Base-by-base conservation (phyloP, 2,888 invertebrate species). In the Cremastobaeus sp. region DNA sequence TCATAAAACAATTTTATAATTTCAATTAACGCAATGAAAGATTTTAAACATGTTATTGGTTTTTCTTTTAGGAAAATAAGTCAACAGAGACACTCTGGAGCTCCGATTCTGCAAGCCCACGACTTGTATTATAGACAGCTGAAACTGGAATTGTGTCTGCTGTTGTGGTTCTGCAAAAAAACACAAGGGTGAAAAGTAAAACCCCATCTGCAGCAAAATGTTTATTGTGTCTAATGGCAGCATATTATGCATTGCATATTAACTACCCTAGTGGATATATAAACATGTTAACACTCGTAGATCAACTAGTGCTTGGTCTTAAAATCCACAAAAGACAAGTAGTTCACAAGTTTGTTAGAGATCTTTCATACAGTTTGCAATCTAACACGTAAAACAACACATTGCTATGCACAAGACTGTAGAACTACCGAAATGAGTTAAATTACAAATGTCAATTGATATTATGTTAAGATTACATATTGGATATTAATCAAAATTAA, bases 241-340 rank as follows among this genome's bases (percentile, higher is more conserved):
- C 55, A n/a, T 55, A 55, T 55, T 55, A 43, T 32, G 41, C 14
- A 6, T 55, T 30, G 32, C 41, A 55, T 8, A 21, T 55, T 11
- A 9, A 1, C 1, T 55, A 55, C 15, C 55, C 43, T 8, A 30
- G 12, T 3, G 55, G 45, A 34, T 45, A 57, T 11, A 20, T 15
- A 14, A 21, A n/a, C 6, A 45, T 21, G 0, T 25, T 57, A 5
- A 57, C 21, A 1, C 34, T 25, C 8, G 17, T 43, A 0, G 39
- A 43, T 17, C 43, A 55, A 43, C 20, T 32, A 18, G 15, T 54
- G 17, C 1, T 17, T 30, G 50, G 66, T 17, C 4, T 6, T 0
- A 28, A 41, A 18, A 62, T 34, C 12, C 52, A 62, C 14, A 43
- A 15, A 1, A 50, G 37, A 35, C 21, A 15, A 18, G 32, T 47